Evolutionary conservation across 1,140 invertebrate species (phyloP).

Genomic region (Penaeus chinensis): DNA sequence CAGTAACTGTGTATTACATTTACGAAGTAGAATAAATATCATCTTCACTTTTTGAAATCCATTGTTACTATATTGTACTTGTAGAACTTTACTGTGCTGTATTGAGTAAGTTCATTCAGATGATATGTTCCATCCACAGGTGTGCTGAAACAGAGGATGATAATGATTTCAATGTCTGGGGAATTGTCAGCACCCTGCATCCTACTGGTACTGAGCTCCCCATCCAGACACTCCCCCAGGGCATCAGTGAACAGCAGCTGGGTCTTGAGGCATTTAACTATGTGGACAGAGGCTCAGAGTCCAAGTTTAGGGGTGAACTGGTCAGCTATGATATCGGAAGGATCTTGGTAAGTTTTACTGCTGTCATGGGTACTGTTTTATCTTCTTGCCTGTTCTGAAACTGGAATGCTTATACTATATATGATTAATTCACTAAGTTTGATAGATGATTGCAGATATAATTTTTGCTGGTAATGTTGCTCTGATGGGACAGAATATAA

Average conservation of each 20-base stretch:
- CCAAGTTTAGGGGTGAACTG: conserved; percentile 58
- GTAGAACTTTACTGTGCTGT: too few species aligned
- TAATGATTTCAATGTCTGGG: conserved; percentile 56
- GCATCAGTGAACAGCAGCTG: conserved; percentile 54
- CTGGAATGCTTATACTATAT: not conserved
- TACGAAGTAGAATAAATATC: too few species aligned
- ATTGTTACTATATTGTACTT: too few species aligned
- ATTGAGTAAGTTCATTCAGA: not conserved
- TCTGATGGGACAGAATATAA: too few species aligned
- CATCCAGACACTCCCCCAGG: conserved; percentile 30
- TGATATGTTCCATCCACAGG: conserved; percentile 15
- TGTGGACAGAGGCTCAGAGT: conserved; percentile 59
- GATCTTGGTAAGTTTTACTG: conserved; percentile 31
- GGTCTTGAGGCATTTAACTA: conserved; percentile 61
- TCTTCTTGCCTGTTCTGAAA: not conserved
- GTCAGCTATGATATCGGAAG: conserved; percentile 34
- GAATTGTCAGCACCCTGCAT: conserved; percentile 1
- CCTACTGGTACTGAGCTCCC: conserved; percentile 22
- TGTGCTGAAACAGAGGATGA: conserved; percentile 61
- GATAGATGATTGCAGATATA: too few species aligned
- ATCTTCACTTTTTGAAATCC: too few species aligned
- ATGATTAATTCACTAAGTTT: too few species aligned
- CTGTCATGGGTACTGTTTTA: not conserved
- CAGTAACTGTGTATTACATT: too few species aligned
- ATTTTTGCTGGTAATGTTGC: too few species aligned